These are phyloP conservation scores for Crax fasciolata DNA, from an alignment of 2,797 vertebrate species.

Conservation along the genomic window DNA sequence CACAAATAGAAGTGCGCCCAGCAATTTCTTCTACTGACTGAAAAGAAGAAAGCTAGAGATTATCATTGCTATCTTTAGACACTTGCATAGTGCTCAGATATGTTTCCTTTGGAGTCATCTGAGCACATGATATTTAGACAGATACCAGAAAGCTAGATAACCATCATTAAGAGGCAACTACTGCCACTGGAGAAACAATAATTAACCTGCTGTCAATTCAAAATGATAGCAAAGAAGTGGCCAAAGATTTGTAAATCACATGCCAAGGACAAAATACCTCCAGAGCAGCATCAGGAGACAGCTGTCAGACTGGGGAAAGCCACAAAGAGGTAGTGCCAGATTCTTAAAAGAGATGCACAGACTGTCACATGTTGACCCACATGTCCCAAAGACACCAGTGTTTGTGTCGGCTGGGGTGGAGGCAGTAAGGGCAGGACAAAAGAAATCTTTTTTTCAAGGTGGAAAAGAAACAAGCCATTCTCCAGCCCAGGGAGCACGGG, in stretches of 20 bases:
- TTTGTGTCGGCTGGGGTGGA: background rate
- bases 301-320: background rate
- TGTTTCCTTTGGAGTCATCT: background rate
- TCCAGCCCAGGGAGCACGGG: background rate
- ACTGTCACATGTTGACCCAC: background rate
- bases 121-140: background rate
- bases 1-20: background rate
- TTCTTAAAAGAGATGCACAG: background rate
- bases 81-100: background rate
- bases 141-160: background rate
- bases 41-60: constrained; percentile 29
- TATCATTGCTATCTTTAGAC: constrained; percentile 18
- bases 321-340: background rate
- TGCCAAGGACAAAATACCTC: constrained; percentile 24
- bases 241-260: constrained; percentile 22
- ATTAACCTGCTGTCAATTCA: background rate
- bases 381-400: background rate
- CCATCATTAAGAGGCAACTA: background rate
- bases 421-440: background rate
- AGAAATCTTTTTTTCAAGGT: background rate
- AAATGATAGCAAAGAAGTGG: background rate
- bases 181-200: background rate
- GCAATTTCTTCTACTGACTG: constrained; percentile 21
- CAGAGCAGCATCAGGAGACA: background rate
- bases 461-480: background rate